Conservation (phyloP, 1,140 invertebrate species). For the Hydropsyche tenuis region DNA sequence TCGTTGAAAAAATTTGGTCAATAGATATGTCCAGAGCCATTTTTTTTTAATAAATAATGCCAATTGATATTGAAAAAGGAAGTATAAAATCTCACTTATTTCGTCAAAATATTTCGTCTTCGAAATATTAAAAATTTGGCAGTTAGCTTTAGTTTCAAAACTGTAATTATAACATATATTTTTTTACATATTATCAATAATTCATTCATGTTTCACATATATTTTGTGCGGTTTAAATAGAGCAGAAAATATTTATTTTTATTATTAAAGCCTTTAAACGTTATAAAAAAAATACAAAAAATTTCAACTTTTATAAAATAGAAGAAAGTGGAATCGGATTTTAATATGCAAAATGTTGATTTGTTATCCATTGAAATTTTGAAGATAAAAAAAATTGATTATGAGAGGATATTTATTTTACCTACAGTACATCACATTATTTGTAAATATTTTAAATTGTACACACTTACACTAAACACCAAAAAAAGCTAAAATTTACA, state of each 20-base stretch:
- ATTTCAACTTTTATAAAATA: constrained; percentile 3
- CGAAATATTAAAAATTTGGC: constrained; percentile 7
- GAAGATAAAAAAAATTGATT: not conserved
- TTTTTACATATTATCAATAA: not conserved
- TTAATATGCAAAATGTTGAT: not conserved
- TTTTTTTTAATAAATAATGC: not conserved
- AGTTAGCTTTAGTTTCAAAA: not conserved
- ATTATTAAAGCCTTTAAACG: not conserved
- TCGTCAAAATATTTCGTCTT: not conserved
- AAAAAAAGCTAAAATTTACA: constrained; percentile 28
- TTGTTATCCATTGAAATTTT: not conserved
- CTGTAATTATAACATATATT: not conserved
- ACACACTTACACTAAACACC: constrained; percentile 10
- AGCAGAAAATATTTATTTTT: not conserved
- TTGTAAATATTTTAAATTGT: not conserved
- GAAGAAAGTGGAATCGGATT: not conserved
- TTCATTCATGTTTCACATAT: not conserved
- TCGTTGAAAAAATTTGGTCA: not conserved
- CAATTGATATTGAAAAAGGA: not conserved
- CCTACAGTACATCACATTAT: no score
- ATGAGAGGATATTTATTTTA: no score
- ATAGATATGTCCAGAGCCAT: constrained; percentile 3
- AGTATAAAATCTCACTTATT: constrained; percentile 9
- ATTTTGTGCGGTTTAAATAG: not conserved
- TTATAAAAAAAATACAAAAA: not conserved